Evolutionary conservation across 2,888 invertebrate genomes (phyloP).

Genomic region (Priocnemis perturbator): DNA sequence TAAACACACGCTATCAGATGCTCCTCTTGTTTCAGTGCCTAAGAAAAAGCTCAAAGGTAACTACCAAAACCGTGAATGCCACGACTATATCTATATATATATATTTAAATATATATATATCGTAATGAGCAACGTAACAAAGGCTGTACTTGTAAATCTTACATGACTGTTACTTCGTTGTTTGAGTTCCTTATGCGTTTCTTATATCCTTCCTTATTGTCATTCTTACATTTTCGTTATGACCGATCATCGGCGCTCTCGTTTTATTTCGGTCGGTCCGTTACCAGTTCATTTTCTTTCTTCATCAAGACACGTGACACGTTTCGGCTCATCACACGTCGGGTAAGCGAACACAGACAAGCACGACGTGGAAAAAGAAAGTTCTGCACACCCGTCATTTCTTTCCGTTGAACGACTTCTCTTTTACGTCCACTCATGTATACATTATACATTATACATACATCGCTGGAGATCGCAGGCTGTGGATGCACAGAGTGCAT

Average conservation of each 20-base stretch:
- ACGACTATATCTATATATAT: slow-evolving; percentile 24
- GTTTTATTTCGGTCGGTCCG: too few species aligned
- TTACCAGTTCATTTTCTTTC: too few species aligned
- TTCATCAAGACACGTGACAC: too few species aligned
- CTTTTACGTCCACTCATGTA: slow-evolving; percentile 9
- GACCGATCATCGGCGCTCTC: slow-evolving; percentile 37
- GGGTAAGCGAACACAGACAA: slow-evolving; percentile 16
- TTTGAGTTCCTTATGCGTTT: slow-evolving; percentile 22
- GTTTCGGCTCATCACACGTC: too few species aligned
- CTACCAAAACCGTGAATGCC: slow-evolving; percentile 60
- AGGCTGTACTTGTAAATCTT: slow-evolving; percentile 48
- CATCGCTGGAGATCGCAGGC: slow-evolving; percentile 33
- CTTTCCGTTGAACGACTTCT: slow-evolving; percentile 1
- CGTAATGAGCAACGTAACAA: slow-evolving; percentile 45
- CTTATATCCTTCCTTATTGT: neutral
- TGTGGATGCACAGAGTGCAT: slow-evolving; percentile 37
- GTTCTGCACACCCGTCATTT: slow-evolving; percentile 35
- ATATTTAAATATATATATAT: slow-evolving; percentile 14
- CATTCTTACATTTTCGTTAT: slow-evolving; percentile 13
- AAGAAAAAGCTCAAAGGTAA: slow-evolving; percentile 85
- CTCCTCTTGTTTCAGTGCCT: slow-evolving; percentile 88
- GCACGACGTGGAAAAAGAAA: slow-evolving; percentile 25
- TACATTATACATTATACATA: slow-evolving; percentile 13
- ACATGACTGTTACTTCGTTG: slow-evolving; percentile 39
- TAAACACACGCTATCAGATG: slow-evolving; percentile 75